Conservation (phyloP, 2,797 vertebrate genomes). For the Moxostoma hubbsi region DNA sequence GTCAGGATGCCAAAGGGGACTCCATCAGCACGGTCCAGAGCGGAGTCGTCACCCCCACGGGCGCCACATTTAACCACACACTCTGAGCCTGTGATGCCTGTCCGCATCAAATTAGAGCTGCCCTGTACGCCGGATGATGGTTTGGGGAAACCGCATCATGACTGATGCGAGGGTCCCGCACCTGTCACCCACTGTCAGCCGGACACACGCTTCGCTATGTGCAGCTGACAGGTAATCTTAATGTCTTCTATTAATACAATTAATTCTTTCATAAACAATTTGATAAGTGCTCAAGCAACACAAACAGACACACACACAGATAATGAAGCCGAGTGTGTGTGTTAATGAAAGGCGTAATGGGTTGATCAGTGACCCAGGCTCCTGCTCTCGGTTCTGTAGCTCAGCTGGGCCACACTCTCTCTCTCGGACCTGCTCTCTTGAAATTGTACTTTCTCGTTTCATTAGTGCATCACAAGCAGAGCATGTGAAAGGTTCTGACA, state of each 20-base stretch:
- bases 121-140: slow-evolving; percentile 95
- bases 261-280: slow-evolving; percentile 99
- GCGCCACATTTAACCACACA: slow-evolving; percentile 79
- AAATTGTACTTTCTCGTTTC: slow-evolving; percentile 99
- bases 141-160: slow-evolving; percentile 91
- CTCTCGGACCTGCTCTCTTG: slow-evolving; percentile 92
- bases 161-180: slow-evolving; percentile 97
- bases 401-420: slow-evolving; percentile 90
- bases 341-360: slow-evolving; percentile 96
- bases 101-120: slow-evolving; percentile 97
- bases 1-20: slow-evolving; percentile 93
- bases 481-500: slow-evolving; percentile 97
- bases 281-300: slow-evolving; percentile 95
- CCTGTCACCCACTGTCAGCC: slow-evolving; percentile 85
- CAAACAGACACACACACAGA: slow-evolving; percentile 91
- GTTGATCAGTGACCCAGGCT: slow-evolving; percentile 87
- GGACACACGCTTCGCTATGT: slow-evolving; percentile 94
- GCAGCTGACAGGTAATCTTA: slow-evolving; percentile 99
- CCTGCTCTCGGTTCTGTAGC: slow-evolving; percentile 84
- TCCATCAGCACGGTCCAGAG: slow-evolving; percentile 86
- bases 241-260: slow-evolving; percentile 99
- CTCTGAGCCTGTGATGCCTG: slow-evolving; percentile 87
- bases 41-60: slow-evolving; percentile 34
- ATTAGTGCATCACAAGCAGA: slow-evolving; percentile 90
- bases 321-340: slow-evolving; percentile 71